These are phyloP conservation scores for Bicyclus anynana DNA, from an alignment of 1,140 invertebrate genomes.

Conservation along the genomic window DNA sequence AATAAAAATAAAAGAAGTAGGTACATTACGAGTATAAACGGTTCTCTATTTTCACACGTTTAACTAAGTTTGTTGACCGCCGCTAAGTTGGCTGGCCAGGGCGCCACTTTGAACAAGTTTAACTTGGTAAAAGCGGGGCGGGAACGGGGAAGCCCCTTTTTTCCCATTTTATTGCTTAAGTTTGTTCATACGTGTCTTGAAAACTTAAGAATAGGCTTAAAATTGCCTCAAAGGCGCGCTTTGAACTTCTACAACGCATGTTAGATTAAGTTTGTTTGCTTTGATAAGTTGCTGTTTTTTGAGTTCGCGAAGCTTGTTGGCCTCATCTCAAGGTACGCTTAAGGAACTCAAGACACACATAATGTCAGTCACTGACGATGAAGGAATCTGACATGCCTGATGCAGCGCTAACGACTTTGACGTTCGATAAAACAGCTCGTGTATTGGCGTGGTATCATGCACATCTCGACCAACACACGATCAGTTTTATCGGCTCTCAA, in stretches of 20 bases:
- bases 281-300: background rate
- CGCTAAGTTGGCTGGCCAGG: conserved; percentile 32
- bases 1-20: background rate
- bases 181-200: conserved; percentile 22
- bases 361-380: too few relatives aligned
- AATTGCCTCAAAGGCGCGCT: background rate
- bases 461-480: too few relatives aligned
- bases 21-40: too few relatives aligned
- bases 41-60: conserved; percentile 38
- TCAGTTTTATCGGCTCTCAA: too few relatives aligned
- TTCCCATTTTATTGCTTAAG: conserved; percentile 56
- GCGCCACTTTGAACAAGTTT: conserved; percentile 62
- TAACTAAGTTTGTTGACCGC: conserved; percentile 61
- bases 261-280: background rate
- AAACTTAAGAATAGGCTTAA: conserved; percentile 15
- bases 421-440: too few relatives aligned
- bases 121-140: conserved; percentile 59
- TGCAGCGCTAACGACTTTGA: too few relatives aligned
- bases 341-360: too few relatives aligned
- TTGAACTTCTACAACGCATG: background rate
- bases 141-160: conserved; percentile 43
- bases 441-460: too few relatives aligned
- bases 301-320: too few relatives aligned
- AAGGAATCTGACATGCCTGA: too few relatives aligned
- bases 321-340: too few relatives aligned